Evolutionary conservation across 2,797 vertebrate genomes (phyloP), one percentile per base, ranked within the genome.

Genomic region (Silurus lanzhouensis): DNA sequence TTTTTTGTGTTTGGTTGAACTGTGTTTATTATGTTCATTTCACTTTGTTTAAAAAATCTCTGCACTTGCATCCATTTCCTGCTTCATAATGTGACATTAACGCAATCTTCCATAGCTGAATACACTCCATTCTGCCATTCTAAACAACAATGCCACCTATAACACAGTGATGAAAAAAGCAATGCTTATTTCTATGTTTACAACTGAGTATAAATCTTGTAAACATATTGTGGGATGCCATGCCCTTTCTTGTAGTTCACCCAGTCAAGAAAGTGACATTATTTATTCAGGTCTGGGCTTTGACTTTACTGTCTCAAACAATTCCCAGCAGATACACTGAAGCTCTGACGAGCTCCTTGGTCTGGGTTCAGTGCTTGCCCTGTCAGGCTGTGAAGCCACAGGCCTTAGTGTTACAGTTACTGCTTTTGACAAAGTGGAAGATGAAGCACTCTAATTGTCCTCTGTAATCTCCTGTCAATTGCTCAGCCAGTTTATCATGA

Each of bases 231-330:
- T 52, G 44, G 25, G 88, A 80, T 78, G 55, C 66, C 15, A 27
- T 22, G 84, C 86, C 90, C 90, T 91, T 89, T 89, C 83, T 92
- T 88, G 85, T 84, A 86, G 55, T 79, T 91, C 84, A 74, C 27
- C 74, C 67, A 89, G 89, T 87, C 83, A 86, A 76, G 84, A 67
- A 86, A 84, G 83, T 81, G 31, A 85, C 79, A 77, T 87, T 83
- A 89, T 88, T 88, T 90, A 88, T 89, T 89, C 88, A 83, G 81
- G 86, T 86, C 76, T 83, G 25, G 66, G 75, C 87, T 58, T 61
- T 79, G 82, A 72, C 67, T 90, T 90, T 85, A 89, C 85, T 85
- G 86, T 89, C 87, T 89, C 63, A 82, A 79, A 70, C 44, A 72
- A 85, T 82, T 84, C 67, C 86, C 79, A 78, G 84, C 46, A 88